phyloP scores from a whole-genome alignment of 2,888 invertebrate species.

The Choristoneura rosaceana region DNA sequence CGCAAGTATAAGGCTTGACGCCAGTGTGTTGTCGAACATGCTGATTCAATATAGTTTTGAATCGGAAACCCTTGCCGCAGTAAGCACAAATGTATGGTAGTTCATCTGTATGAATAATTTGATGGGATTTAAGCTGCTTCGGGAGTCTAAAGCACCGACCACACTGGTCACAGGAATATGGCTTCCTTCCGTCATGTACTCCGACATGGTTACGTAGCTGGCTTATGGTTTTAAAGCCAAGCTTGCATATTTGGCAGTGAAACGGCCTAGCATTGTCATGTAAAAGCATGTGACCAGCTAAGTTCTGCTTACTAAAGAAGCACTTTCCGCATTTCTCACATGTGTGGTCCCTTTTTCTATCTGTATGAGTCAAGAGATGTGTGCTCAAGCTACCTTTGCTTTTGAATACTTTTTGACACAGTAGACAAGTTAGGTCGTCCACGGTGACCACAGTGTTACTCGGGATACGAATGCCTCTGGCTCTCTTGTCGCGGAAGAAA shows the following conservation, averaged over 20 bases:
- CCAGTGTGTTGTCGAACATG: conserved; percentile 89
- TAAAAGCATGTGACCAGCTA: conserved; percentile 64
- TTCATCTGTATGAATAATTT: conserved; percentile 89
- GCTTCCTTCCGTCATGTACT: conserved; percentile 60
- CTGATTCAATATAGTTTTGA: conserved; percentile 88
- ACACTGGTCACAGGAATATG: conserved; percentile 64
- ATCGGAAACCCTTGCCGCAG: conserved; percentile 89
- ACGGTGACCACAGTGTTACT: conserved; percentile 43
- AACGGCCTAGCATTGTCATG: conserved; percentile 66
- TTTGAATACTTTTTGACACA: conserved; percentile 67
- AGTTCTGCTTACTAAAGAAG: conserved; percentile 45
- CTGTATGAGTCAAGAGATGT: conserved; percentile 86
- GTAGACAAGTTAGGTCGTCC: conserved; percentile 59
- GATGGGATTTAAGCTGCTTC: conserved; percentile 85
- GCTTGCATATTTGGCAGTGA: conserved; percentile 71
- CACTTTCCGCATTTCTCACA: conserved; percentile 65
- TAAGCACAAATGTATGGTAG: conserved; percentile 89
- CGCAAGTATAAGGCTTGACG: conserved; percentile 89
- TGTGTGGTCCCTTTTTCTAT: conserved; percentile 66
- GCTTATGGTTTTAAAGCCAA: conserved; percentile 59
- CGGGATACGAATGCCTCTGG: conserved; percentile 49
- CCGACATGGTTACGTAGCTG: conserved; percentile 61
- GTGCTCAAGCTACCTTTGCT: conserved; percentile 60
- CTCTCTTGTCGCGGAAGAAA: conserved; percentile 56
- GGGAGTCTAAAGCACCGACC: conserved; percentile 60